Evolutionary conservation across 2,797 vertebrate species (phyloP), one percentile per base, ranked within the genome.

Genomic region (Streptopelia turtur): DNA sequence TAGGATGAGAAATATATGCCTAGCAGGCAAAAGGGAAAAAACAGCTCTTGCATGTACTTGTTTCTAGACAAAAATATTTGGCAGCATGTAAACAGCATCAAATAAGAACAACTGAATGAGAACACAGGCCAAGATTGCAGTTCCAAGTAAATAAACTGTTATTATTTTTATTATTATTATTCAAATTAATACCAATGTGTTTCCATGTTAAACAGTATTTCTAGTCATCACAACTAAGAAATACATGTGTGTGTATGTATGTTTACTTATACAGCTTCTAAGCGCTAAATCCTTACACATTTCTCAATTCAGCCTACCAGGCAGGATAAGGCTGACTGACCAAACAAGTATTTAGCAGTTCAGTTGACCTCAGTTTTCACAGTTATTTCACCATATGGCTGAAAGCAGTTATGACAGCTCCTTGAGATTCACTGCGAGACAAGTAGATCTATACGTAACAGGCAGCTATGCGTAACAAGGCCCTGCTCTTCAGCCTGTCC

Each of bases 61-160:
- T 77, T 92, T 45, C 43, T 55, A 84, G 41, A 56, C 39, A 92
- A 91, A 87, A 92, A 31, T 71, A 82, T 63, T 35, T 79, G 33
- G 63, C 86, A 82, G 43, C 31, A 93, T 10, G 25, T 74, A 87
- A 87, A 87, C 33, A 80, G 76, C 49, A 87, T 68, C 37, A 95
- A 74, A 52, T 49, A 61, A 71, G 25, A 86, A 55, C 39, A 83
- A 79, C 6, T 89, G 79, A 91, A 92, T 79, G 41, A 94, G 41
- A 92, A 70, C 22, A 70, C 39, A 93, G 56, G 41, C 35, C 66
- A 39, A 66, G 31, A 89, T 7, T 77, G 41, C 13, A 16, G 53
- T 61, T 71, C 13, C 52, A 86, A 82, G 83, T 27, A 80, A 78
- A 89, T 49, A 53, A 52, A 49, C 47, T 49, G 28, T 25, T 50